Evolutionary conservation across 2,888 invertebrate genomes (phyloP).

Genomic region (Tortrix viridana): DNA sequence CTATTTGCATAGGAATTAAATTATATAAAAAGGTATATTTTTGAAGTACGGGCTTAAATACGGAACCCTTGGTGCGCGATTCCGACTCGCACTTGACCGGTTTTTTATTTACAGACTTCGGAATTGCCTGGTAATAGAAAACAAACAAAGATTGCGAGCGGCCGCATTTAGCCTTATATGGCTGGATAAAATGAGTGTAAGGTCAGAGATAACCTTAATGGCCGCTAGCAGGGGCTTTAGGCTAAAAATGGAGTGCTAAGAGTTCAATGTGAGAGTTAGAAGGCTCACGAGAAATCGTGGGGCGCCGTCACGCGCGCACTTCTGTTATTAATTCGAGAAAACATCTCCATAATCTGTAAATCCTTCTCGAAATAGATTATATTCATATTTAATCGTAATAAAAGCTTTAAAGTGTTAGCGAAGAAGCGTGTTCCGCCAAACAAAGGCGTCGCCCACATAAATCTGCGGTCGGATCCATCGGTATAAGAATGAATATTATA

Average conservation of each 20-base stretch:
- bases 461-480: too few relatives aligned
- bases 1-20: too few relatives aligned
- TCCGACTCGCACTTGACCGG: too few relatives aligned
- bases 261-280: constrained; percentile 45
- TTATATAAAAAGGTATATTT: too few relatives aligned
- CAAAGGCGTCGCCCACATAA: too few relatives aligned
- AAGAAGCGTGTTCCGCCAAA: too few relatives aligned
- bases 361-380: neutral
- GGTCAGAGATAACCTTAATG: constrained; percentile 45
- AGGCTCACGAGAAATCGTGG: constrained; percentile 61
- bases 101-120: neutral
- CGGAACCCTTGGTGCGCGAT: too few relatives aligned
- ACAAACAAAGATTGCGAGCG: constrained; percentile 20
- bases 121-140: constrained; percentile 6
- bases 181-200: constrained; percentile 39
- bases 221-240: constrained; percentile 44
- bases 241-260: constrained; percentile 39
- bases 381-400: too few relatives aligned
- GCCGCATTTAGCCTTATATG: constrained; percentile 23
- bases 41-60: too few relatives aligned
- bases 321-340: constrained; percentile 20
- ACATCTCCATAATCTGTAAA: neutral
- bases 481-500: too few relatives aligned
- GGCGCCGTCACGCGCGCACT: constrained; percentile 45
- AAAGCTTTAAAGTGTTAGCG: neutral